Percentiles rank a stretch among this genome's conserved stretches.
Evolutionary conservation across 2,113 vertebrate species (phyloP).

Genomic region (Perccottus glenii): DNA sequence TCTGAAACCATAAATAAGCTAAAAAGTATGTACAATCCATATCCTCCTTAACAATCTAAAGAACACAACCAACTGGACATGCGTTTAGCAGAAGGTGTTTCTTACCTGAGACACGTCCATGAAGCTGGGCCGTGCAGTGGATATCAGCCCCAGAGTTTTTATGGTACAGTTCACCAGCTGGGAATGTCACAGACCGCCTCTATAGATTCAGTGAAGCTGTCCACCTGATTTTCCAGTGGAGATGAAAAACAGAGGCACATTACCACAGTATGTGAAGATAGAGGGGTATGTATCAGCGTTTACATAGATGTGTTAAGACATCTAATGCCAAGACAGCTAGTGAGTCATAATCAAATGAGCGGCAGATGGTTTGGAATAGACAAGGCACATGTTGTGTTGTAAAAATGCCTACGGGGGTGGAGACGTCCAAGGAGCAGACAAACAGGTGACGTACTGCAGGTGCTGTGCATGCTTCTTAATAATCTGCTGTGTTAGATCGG

Average conservation of each 20-base stretch:
- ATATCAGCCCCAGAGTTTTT: slow-evolving; percentile 90
- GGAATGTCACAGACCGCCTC: slow-evolving; percentile 90
- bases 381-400: slow-evolving; percentile 21
- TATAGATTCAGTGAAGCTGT: slow-evolving; percentile 89
- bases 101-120: slow-evolving; percentile 90
- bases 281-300: slow-evolving; percentile 30
- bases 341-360: slow-evolving; percentile 24
- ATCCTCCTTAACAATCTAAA: too few relatives aligned
- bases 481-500: slow-evolving; percentile 92
- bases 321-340: slow-evolving; percentile 15
- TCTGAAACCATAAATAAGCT: too few relatives aligned
- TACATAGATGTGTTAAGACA: slow-evolving; percentile 16
- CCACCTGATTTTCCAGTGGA: slow-evolving; percentile 79
- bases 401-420: slow-evolving; percentile 16
- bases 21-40: too few relatives aligned
- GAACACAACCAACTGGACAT: too few relatives aligned
- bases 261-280: slow-evolving; percentile 11
- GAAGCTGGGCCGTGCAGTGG: slow-evolving; percentile 89
- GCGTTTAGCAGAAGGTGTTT: not conserved
- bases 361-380: slow-evolving; percentile 50
- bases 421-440: slow-evolving; percentile 17
- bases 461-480: slow-evolving; percentile 89
- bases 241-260: slow-evolving; percentile 10
- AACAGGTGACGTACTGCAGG: slow-evolving; percentile 77
- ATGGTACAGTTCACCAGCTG: slow-evolving; percentile 91